phyloP scores from a whole-genome alignment of 1,140 invertebrate genomes.

The Caenorhabditis brenneri region DNA sequence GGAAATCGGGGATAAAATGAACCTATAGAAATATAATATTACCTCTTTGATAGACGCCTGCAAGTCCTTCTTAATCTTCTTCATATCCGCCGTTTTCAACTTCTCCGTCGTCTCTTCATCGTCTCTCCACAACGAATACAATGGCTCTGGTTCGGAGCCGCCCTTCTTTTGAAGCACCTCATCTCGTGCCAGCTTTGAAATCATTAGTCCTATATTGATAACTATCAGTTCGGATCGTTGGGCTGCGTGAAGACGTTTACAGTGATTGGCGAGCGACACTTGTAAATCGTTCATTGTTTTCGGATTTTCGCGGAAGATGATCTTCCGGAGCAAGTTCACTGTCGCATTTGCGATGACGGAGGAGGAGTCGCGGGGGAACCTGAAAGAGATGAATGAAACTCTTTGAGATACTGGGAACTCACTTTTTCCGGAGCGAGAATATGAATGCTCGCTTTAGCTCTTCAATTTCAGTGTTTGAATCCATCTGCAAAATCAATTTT shows the following conservation, averaged over 20 bases:
- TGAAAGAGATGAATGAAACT: neutral
- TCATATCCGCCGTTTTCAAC: constrained; percentile 14
- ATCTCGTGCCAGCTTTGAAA: constrained; percentile 1
- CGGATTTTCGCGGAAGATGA: constrained; percentile 18
- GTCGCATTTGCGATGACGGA: neutral
- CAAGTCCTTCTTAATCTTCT: constrained; percentile 20
- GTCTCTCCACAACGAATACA: constrained; percentile 20
- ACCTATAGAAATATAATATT: neutral
- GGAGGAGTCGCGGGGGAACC: neutral
- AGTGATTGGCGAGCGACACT: neutral
- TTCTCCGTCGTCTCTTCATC: constrained; percentile 9
- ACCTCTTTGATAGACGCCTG: constrained; percentile 30
- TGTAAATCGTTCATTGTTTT: constrained; percentile 15
- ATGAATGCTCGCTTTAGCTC: constrained; percentile 15
- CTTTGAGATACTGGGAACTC: neutral
- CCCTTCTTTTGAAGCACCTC: constrained; percentile 28
- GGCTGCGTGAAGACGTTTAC: neutral
- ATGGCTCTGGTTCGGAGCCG: neutral
- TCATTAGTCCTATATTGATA: constrained; percentile 17
- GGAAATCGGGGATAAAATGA: neutral
- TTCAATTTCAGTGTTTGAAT: neutral
- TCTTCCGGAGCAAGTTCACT: neutral
- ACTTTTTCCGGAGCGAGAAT: constrained; percentile 5
- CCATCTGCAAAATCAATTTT: no score
- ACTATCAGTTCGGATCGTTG: constrained; percentile 19